These are phyloP conservation scores for Nomada flava DNA, from an alignment of 2,888 invertebrate species.

Conservation along the genomic window DNA sequence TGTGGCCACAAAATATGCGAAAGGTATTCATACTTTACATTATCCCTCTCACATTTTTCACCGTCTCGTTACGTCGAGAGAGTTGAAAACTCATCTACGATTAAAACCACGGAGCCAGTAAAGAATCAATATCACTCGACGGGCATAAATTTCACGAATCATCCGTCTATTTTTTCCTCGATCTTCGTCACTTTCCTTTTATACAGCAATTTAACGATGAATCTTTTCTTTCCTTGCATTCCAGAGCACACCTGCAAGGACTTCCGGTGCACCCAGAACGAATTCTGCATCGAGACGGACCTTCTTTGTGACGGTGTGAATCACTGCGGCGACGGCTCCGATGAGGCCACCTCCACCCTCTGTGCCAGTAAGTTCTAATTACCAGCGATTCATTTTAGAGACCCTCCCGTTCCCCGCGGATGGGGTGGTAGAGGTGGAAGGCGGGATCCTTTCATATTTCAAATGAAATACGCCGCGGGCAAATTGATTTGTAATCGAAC, in stretches of 20 bases:
- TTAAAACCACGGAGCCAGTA: too few relatives aligned
- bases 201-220: not conserved
- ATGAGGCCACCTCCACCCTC: constrained; percentile 93
- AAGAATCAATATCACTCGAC: too few relatives aligned
- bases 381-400: constrained; percentile 33
- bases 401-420: not conserved
- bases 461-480: constrained; percentile 42
- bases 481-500: constrained; percentile 37
- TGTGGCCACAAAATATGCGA: too few relatives aligned
- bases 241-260: constrained; percentile 95
- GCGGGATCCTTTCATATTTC: constrained; percentile 26
- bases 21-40: too few relatives aligned
- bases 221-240: constrained; percentile 76
- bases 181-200: too few relatives aligned
- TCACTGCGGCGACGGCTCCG: constrained; percentile 97
- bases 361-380: constrained; percentile 91
- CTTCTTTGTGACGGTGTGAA: constrained; percentile 96
- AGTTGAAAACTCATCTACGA: too few relatives aligned
- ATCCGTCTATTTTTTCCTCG: not conserved
- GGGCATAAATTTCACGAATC: not conserved
- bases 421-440: not conserved
- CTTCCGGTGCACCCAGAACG: constrained; percentile 93
- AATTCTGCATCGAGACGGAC: constrained; percentile 96
- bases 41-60: too few relatives aligned
- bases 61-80: too few relatives aligned